A percentile compares a stretch with the other conserved stretches of the same genome.
phyloP scores from a whole-genome alignment of 2,113 vertebrate species.

The Ictidomys tridecemlineatus region DNA sequence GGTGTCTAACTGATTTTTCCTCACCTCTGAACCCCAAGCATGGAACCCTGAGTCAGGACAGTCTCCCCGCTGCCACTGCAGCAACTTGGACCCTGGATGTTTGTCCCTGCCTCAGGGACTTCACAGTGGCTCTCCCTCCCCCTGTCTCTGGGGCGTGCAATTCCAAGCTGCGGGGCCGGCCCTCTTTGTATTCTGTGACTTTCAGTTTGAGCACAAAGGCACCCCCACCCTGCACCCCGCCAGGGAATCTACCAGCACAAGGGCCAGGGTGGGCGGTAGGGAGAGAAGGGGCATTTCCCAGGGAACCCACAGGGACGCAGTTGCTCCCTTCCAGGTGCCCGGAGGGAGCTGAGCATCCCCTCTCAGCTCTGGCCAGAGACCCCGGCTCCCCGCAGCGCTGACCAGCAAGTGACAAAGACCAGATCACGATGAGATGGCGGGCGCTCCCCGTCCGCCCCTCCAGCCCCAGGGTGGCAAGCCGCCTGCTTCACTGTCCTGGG shows the following conservation, averaged over 20 bases:
- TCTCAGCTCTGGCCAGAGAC: not conserved
- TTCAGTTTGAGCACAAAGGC: not conserved
- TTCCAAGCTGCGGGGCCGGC: slow-evolving; percentile 51
- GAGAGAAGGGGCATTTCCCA: not conserved
- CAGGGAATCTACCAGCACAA: too few relatives aligned
- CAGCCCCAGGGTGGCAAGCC: not conserved
- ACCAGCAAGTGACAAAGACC: not conserved
- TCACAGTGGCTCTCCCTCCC: not conserved
- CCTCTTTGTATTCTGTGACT: slow-evolving; percentile 59
- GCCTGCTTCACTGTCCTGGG: not conserved
- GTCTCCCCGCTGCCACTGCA: not conserved
- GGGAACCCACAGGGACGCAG: not conserved
- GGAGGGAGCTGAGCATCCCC: not conserved
- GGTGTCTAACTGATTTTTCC: slow-evolving; percentile 36
- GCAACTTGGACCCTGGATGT: not conserved
- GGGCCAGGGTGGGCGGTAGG: not conserved
- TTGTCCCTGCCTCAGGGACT: slow-evolving; percentile 25
- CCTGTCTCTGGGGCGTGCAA: slow-evolving; percentile 61
- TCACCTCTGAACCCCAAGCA: slow-evolving; percentile 21
- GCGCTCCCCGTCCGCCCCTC: not conserved
- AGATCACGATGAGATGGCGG: not conserved
- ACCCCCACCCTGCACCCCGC: too few relatives aligned
- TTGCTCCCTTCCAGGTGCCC: not conserved
- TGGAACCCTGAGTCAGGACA: not conserved
- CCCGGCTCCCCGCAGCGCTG: not conserved